Percentiles rank a stretch among this genome's conserved stretches.
These are phyloP conservation scores for Enteromius fasciolatus DNA, from an alignment of 2,797 vertebrate genomes.

Conservation along the genomic window DNA sequence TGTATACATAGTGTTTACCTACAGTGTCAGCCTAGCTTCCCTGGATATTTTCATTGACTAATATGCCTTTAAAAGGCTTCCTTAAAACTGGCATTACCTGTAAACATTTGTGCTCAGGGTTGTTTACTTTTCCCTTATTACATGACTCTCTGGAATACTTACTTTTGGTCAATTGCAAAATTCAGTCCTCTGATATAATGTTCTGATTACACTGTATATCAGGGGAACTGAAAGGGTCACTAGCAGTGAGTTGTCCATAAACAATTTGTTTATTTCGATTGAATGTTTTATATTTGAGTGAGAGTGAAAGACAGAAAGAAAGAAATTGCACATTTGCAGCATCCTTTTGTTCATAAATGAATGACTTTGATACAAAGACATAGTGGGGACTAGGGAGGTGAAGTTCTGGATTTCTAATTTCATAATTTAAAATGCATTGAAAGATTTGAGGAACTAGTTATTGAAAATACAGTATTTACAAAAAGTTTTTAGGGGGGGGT, in stretches of 20 bases:
- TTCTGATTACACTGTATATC: background rate
- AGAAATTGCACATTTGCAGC: background rate
- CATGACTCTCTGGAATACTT: slow-evolving; percentile 1
- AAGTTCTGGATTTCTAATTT: background rate
- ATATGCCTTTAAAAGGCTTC: slow-evolving; percentile 7
- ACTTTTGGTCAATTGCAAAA: background rate
- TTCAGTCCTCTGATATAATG: background rate
- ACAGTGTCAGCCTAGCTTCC: slow-evolving; percentile 10
- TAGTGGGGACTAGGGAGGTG: background rate
- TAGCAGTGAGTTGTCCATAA: background rate
- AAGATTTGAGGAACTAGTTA: background rate
- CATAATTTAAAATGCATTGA: background rate
- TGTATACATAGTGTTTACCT: slow-evolving; percentile 46
- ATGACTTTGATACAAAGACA: background rate
- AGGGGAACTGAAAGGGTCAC: background rate
- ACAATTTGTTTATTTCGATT: background rate
- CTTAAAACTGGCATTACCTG: background rate
- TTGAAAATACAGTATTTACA: too few relatives aligned
- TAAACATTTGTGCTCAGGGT: background rate
- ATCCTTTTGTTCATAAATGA: background rate
- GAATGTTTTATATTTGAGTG: background rate
- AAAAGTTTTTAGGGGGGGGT: too few relatives aligned
- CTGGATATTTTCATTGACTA: slow-evolving; percentile 26
- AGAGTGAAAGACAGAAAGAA: too few relatives aligned
- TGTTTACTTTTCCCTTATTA: background rate